A percentile compares a stretch with the other conserved stretches of the same genome.
These are phyloP conservation scores for Ornithoptera alexandrae DNA, from an alignment of 2,888 invertebrate species.

Conservation along the genomic window DNA sequence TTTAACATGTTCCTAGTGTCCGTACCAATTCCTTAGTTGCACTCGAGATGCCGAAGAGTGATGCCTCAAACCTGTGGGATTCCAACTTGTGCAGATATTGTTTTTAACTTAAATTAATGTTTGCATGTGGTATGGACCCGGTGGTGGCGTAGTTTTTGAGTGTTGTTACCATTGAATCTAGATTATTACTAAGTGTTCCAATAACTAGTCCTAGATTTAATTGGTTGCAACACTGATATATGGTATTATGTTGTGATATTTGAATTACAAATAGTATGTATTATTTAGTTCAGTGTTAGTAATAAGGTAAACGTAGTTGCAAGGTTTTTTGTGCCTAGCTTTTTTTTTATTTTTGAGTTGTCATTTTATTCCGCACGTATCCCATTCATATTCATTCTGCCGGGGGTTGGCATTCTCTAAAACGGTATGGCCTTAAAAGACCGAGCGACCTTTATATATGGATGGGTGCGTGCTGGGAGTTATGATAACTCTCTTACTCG, in stretches of 20 bases:
- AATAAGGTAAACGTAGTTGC: slow-evolving; percentile 66
- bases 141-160: slow-evolving; percentile 32
- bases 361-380: slow-evolving; percentile 81
- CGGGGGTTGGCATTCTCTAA: slow-evolving; percentile 72
- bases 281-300: slow-evolving; percentile 59
- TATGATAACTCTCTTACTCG: slow-evolving; percentile 63
- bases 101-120: slow-evolving; percentile 25
- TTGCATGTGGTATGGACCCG: slow-evolving; percentile 46
- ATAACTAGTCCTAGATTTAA: slow-evolving; percentile 33
- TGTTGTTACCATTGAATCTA: slow-evolving; percentile 33
- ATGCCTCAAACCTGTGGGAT: slow-evolving; percentile 46
- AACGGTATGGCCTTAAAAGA: slow-evolving; percentile 51
- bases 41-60: slow-evolving; percentile 77
- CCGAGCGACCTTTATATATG: slow-evolving; percentile 68
- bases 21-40: slow-evolving; percentile 72
- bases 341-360: slow-evolving; percentile 75
- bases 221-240: slow-evolving; percentile 38
- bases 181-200: slow-evolving; percentile 19
- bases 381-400: slow-evolving; percentile 81
- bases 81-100: slow-evolving; percentile 37
- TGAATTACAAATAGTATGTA: slow-evolving; percentile 39
- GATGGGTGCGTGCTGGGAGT: slow-evolving; percentile 75
- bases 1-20: slow-evolving; percentile 58
- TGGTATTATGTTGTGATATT: slow-evolving; percentile 35
- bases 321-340: slow-evolving; percentile 72